phyloP scores from a whole-genome alignment of 2,888 invertebrate genomes.

The Glaucopsyche alexis region DNA sequence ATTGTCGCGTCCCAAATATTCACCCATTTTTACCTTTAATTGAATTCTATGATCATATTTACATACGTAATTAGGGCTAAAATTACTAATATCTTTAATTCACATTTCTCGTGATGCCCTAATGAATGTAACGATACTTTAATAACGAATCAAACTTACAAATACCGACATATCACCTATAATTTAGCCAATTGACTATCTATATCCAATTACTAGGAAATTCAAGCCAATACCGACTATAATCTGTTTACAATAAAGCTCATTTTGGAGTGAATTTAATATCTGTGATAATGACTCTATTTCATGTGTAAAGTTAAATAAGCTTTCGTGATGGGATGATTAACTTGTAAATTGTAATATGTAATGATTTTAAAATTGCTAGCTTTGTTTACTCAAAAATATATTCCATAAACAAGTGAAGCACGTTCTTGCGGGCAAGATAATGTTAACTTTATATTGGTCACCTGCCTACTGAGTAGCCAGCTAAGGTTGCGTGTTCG shows the following conservation, averaged over 20 bases:
- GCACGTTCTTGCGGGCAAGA: no score
- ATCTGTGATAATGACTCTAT: constrained; percentile 36
- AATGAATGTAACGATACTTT: constrained; percentile 22
- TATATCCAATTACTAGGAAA: constrained; percentile 24
- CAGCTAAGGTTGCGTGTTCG: no score
- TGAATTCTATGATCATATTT: no score
- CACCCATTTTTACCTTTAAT: no score
- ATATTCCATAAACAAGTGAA: no score
- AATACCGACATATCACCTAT: constrained; percentile 51
- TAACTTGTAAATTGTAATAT: constrained; percentile 22
- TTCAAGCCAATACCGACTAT: not conserved
- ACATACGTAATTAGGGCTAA: no score
- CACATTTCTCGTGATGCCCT: constrained; percentile 5
- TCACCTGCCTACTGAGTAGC: no score
- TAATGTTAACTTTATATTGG: no score
- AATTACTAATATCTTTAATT: not conserved
- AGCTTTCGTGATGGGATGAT: constrained; percentile 25
- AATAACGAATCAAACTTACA: constrained; percentile 36
- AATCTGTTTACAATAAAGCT: not conserved
- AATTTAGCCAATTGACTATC: constrained; percentile 34
- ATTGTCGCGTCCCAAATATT: no score
- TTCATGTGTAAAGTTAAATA: constrained; percentile 36
- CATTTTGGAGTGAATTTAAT: not conserved
- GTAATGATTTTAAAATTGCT: constrained; percentile 21
- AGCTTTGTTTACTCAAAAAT: constrained; percentile 4